Evolutionary conservation across 1,140 invertebrate species (phyloP), one percentile per base, ranked within the genome.

Genomic region (Frieseomelitta varia): DNA sequence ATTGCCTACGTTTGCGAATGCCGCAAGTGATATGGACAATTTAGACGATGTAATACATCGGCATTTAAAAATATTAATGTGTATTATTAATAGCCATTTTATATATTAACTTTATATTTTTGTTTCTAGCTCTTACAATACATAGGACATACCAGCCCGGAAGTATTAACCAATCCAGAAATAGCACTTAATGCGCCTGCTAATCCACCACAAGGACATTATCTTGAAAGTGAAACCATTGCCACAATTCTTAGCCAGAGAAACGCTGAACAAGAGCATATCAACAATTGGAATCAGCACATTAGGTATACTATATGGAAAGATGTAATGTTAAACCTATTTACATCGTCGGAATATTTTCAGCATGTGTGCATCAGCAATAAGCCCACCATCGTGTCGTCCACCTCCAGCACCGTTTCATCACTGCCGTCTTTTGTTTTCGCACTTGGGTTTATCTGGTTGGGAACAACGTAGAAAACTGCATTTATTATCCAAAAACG

Each of bases 61-160:
- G 73, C 78, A 27, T 61, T 81, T 87, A 85, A 87, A 83, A 78
- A 71, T 27, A 47, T 86, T 67, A 58, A 55, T 81, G 67, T 79
- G 11, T 63, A 17, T 8, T 19, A 30, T 12, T 67, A 12, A 24
- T 34, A 63, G 2, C 24, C 3, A 56, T 58, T 61, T 61, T 34
- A 61, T 34, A 61, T 27, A 34, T 30, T 53, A 39, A 68, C 47
- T 27, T 47, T 4, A 17, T 47, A 71, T 47, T 61, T 55, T 17
- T 91, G 75, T 88, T 83, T 91, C 93, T 91, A 98, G 97, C 95
- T 99, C 85, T 94, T 99, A 58, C 97, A 97, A 88, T 99, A 99
- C 93, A 97, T 99, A 90, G 98, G 98, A 0, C 96, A 98, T 92
- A 98, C 98, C 2, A 99, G 98, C 93, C 97, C 98, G 0, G 99